Evolutionary conservation across 2,113 vertebrate species (phyloP).

Genomic region (Chlamydotis undulata): DNA sequence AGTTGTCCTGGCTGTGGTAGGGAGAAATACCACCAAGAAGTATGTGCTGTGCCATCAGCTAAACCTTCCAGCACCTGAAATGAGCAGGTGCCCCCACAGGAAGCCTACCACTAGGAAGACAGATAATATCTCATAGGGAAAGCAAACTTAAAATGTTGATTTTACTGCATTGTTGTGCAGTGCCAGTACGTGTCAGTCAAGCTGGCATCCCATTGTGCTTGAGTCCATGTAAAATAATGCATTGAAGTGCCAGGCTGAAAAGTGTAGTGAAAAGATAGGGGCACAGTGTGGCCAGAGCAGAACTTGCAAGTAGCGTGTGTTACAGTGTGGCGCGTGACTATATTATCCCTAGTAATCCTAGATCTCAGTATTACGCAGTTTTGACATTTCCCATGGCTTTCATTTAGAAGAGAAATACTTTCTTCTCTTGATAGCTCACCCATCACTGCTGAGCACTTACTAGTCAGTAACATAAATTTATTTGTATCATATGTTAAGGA

Average conservation of each 20-base stretch:
- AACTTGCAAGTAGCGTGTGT: neutral
- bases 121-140: neutral
- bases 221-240: neutral
- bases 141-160: neutral
- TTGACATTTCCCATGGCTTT: neutral
- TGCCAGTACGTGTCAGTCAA: neutral
- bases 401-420: neutral
- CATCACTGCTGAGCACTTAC: neutral
- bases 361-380: neutral
- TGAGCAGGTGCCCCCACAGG: rapidly evolving
- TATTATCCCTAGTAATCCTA: neutral
- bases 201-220: neutral
- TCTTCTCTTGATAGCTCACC: neutral
- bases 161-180: neutral
- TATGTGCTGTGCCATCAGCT: neutral
- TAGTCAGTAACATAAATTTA: neutral
- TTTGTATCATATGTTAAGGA: neutral
- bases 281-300: neutral
- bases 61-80: neutral
- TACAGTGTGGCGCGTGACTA: rapidly evolving
- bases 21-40: neutral
- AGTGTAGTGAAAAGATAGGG: neutral
- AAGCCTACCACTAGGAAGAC: neutral
- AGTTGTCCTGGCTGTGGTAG: neutral
- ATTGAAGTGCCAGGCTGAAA: neutral